phyloP scores from a whole-genome alignment of 2,113 vertebrate species.

The Astatoreochromis straeleni region DNA sequence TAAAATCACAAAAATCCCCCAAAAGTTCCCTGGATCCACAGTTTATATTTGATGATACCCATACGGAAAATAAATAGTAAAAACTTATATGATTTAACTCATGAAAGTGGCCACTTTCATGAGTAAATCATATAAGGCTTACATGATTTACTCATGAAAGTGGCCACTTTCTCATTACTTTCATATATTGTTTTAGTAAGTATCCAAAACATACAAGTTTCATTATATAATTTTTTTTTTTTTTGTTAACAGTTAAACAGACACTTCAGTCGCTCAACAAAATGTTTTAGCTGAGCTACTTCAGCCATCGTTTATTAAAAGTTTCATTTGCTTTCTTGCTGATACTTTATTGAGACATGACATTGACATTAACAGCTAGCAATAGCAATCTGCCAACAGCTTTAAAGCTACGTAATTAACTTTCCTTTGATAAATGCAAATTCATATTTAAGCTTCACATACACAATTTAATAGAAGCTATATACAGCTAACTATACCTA shows the following conservation, averaged over 20 bases:
- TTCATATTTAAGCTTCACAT: not conserved
- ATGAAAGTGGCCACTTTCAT: too few relatives aligned
- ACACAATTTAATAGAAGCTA: not conserved
- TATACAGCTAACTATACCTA: not conserved
- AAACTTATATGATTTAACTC: too few relatives aligned
- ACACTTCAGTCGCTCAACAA: fast-evolving
- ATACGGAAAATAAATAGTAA: too few relatives aligned
- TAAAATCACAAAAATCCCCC: not conserved
- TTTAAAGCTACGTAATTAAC: not conserved
- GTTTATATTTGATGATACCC: not conserved
- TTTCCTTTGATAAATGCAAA: not conserved
- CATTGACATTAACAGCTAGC: not conserved
- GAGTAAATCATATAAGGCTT: too few relatives aligned
- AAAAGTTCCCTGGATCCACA: not conserved
- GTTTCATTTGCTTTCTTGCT: not conserved
- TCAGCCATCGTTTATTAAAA: not conserved
- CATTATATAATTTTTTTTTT: too few relatives aligned
- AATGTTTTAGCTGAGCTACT: not conserved
- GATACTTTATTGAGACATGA: not conserved
- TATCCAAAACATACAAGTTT: too few relatives aligned
- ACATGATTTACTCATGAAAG: too few relatives aligned
- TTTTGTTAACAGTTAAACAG: not conserved
- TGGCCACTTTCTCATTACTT: too few relatives aligned
- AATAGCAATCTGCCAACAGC: not conserved
- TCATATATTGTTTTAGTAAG: too few relatives aligned